Evolutionary conservation across 2,113 vertebrate genomes (phyloP).

Genomic region (Eurypyga helias): DNA sequence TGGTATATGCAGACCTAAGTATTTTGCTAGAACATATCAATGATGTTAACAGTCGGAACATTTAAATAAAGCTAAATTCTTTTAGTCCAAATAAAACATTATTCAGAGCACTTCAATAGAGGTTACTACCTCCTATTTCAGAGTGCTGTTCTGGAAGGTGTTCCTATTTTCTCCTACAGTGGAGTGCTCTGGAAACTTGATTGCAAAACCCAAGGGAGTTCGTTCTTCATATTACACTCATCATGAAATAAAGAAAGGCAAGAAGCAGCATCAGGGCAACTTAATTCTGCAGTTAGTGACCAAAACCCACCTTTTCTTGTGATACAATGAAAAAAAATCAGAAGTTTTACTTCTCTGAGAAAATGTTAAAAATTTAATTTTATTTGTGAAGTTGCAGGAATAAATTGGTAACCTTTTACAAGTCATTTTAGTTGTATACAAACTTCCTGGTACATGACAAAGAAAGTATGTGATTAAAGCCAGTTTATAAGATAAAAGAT

Average conservation of each 20-base stretch:
- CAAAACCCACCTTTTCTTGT: not conserved
- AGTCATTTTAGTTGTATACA: conserved; percentile 43
- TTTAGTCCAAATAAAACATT: not conserved
- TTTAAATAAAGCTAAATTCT: not conserved
- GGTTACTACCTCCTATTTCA: conserved; percentile 61
- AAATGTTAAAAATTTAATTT: conserved; percentile 39
- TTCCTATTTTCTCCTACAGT: conserved; percentile 46
- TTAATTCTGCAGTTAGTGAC: not conserved
- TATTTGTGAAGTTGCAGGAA: conserved; percentile 44
- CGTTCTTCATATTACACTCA: conserved; percentile 26
- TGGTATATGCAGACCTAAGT: not conserved
- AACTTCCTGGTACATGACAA: conserved; percentile 6
- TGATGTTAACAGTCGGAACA: conserved; percentile 14
- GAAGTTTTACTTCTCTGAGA: conserved; percentile 35
- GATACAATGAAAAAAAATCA: conserved; percentile 11
- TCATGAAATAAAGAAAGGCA: not conserved
- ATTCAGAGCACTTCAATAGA: conserved; percentile 54
- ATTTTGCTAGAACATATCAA: not conserved
- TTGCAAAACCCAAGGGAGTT: conserved; percentile 23
- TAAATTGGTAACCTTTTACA: conserved; percentile 43
- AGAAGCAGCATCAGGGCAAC: conserved; percentile 37
- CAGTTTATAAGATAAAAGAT: conserved; percentile 16
- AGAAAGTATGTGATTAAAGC: conserved; percentile 22
- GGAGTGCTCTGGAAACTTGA: conserved; percentile 45
- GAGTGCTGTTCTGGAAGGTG: conserved; percentile 47